Evolutionary conservation across 2,888 invertebrate species (phyloP).

Genomic region (Lordiphosa andalusiaca): DNA sequence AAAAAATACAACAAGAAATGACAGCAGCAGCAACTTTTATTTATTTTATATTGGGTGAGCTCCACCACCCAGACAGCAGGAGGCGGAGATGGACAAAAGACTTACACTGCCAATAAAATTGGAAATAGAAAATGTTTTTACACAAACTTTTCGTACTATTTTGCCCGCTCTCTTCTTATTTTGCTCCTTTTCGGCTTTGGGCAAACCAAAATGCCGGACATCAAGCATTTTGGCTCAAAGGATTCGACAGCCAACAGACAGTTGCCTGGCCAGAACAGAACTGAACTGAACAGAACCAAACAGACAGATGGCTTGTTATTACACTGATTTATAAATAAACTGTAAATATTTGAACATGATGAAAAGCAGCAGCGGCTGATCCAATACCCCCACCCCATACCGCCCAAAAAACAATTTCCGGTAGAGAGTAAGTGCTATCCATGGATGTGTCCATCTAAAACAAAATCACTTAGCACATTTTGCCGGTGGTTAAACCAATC

Average conservation of each 20-base stretch:
- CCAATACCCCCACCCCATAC: no score
- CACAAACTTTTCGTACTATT: constrained; percentile 30
- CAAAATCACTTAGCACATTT: no score
- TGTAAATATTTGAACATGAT: constrained; percentile 64
- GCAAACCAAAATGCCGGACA: constrained; percentile 43
- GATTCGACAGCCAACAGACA: constrained; percentile 56
- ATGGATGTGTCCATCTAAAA: no score
- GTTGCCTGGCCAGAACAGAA: constrained; percentile 14
- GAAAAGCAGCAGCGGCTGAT: constrained; percentile 12
- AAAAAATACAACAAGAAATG: constrained; percentile 27
- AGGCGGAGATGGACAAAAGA: constrained; percentile 8
- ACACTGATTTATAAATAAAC: constrained; percentile 73
- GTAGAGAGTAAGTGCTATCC: no score
- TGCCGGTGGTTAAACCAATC: no score
- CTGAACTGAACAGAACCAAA: constrained; percentile 11
- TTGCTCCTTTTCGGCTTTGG: constrained; percentile 3
- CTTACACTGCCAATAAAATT: constrained; percentile 67
- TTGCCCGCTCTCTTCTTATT: constrained; percentile 2
- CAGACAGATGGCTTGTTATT: constrained; percentile 69
- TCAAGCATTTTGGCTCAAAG: constrained; percentile 22
- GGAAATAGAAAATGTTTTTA: constrained; percentile 69
- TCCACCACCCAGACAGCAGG: constrained; percentile 17
- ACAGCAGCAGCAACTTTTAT: constrained; percentile 57
- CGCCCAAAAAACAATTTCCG: no score
- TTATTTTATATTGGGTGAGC: constrained; percentile 53